Percentiles rank a stretch among this genome's conserved stretches.
Conservation (phyloP, 2,797 vertebrate genomes). For the Brachymystax lenok region DNA sequence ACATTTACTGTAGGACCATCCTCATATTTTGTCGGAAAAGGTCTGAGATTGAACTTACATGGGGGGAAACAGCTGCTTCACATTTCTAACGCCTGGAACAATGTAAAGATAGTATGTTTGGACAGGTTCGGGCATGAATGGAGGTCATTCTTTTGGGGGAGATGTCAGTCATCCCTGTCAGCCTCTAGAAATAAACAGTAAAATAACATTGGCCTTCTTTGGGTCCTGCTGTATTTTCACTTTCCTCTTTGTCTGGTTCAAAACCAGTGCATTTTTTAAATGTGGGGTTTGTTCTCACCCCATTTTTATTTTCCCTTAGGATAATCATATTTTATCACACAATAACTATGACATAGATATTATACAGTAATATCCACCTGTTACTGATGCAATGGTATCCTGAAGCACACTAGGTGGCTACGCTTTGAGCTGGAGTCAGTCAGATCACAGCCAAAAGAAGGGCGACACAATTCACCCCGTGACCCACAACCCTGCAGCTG, state of each 20-base stretch:
- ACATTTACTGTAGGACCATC: neutral
- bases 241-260: slow-evolving; percentile 43
- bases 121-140: slow-evolving; percentile 75
- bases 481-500: slow-evolving; percentile 66
- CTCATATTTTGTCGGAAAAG: slow-evolving; percentile 29
- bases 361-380: slow-evolving; percentile 52
- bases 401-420: slow-evolving; percentile 56
- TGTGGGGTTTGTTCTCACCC: slow-evolving; percentile 24
- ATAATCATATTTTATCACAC: too few species aligned
- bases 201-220: slow-evolving; percentile 58
- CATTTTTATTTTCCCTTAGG: neutral
- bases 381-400: slow-evolving; percentile 53
- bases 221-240: slow-evolving; percentile 40
- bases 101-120: slow-evolving; percentile 73
- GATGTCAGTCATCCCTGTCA: slow-evolving; percentile 66
- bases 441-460: slow-evolving; percentile 59
- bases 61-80: slow-evolving; percentile 75
- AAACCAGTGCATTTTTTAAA: slow-evolving; percentile 27
- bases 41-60: slow-evolving; percentile 63
- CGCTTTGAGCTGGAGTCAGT: slow-evolving; percentile 46
- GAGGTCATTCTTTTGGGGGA: slow-evolving; percentile 71
- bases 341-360: slow-evolving; percentile 5
- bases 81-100: slow-evolving; percentile 76
- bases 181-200: slow-evolving; percentile 63
- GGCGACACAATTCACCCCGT: slow-evolving; percentile 52